Evolutionary conservation across 2,888 invertebrate genomes (phyloP).

Genomic region (Trachelus troglodyta): DNA sequence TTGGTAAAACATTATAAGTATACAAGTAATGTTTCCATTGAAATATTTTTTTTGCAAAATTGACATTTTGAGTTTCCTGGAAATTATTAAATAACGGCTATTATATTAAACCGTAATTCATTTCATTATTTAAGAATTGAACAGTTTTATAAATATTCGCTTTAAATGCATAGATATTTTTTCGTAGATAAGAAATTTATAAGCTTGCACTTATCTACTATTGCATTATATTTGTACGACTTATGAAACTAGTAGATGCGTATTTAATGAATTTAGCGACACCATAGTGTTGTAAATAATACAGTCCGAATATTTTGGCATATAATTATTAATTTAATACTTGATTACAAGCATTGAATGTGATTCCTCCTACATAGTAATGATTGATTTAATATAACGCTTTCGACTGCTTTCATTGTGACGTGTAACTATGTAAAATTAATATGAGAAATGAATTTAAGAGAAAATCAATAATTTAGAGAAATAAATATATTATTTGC

Average conservation of each 20-base stretch:
- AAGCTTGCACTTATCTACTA: not conserved
- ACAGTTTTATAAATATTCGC: not conserved
- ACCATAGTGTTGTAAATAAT: not conserved
- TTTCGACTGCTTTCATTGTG: not conserved
- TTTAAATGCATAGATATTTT: not conserved
- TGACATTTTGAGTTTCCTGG: not conserved
- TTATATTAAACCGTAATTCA: not conserved
- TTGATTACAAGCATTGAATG: not conserved
- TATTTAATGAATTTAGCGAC: not conserved
- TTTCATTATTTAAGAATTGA: not conserved
- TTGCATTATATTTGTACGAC: not conserved
- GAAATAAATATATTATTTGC: too few relatives aligned
- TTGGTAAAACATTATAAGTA: not conserved
- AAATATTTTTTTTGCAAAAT: not conserved
- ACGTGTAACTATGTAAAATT: too few relatives aligned
- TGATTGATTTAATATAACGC: not conserved
- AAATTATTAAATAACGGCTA: too few relatives aligned
- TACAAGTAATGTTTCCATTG: not conserved
- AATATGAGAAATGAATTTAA: too few relatives aligned
- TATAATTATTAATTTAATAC: not conserved
- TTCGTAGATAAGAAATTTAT: not conserved
- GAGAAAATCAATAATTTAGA: not conserved
- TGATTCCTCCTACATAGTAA: not conserved
- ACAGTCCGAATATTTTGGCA: not conserved
- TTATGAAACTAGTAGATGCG: not conserved